phyloP scores from a whole-genome alignment of 2,888 invertebrate genomes.

The Gymnocheta viridis region DNA sequence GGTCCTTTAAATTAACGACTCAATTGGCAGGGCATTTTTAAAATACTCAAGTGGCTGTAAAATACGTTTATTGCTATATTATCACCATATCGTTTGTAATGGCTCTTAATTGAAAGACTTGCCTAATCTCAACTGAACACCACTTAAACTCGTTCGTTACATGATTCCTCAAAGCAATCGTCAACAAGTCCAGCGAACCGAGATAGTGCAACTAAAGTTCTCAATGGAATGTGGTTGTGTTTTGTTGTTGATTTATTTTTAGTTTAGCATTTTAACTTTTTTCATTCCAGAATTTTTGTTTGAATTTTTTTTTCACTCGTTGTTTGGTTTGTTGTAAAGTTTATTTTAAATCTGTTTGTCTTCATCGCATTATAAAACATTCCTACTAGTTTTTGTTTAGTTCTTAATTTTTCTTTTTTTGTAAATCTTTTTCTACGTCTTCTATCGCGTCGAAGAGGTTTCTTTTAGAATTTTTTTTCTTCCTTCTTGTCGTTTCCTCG shows the following conservation, averaged over 20 bases:
- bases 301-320: background rate
- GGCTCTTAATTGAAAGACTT: conserved; percentile 6
- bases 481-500: background rate
- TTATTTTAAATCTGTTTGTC: conserved; percentile 43
- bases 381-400: conserved; percentile 18
- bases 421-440: conserved; percentile 7
- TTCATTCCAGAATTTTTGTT: conserved; percentile 31
- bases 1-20: background rate
- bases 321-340: conserved; percentile 16
- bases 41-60: background rate
- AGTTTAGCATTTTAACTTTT: conserved; percentile 21
- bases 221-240: conserved; percentile 51
- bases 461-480: conserved; percentile 22
- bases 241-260: conserved; percentile 8
- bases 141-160: conserved; percentile 5
- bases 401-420: background rate
- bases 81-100: conserved; percentile 16
- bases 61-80: conserved; percentile 22
- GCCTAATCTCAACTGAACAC: conserved; percentile 31
- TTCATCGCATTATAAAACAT: conserved; percentile 32
- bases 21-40: background rate
- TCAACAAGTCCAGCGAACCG: background rate
- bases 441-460: conserved; percentile 8
- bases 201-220: background rate
- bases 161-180: background rate